These are phyloP conservation scores for Drosophila aldrichi DNA, from an alignment of 2,888 invertebrate species.

Conservation along the genomic window DNA sequence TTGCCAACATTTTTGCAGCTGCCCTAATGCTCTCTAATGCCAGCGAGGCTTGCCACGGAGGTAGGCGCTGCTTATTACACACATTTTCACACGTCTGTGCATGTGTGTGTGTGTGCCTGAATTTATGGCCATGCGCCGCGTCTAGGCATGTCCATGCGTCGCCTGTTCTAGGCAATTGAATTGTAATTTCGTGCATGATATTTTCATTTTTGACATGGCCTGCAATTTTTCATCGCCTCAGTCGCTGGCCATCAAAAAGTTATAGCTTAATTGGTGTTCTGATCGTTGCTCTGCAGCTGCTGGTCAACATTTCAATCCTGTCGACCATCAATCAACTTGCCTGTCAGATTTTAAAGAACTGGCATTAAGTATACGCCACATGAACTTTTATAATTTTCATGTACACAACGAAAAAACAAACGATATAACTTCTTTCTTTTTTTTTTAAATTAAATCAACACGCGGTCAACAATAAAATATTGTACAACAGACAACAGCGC, in stretches of 20 bases:
- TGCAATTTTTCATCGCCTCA: constrained; percentile 41
- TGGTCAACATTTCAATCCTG: constrained; percentile 43
- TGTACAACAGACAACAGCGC: constrained; percentile 19
- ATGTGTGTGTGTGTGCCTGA: constrained; percentile 30
- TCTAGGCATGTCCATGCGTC: constrained; percentile 38
- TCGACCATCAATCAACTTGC: constrained; percentile 46
- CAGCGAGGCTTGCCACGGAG: constrained; percentile 18
- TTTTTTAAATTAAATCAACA: constrained; percentile 32
- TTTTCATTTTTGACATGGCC: constrained; percentile 41
- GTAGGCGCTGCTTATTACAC: constrained; percentile 65
- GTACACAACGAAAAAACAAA: constrained; percentile 6
- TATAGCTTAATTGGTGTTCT: constrained; percentile 24
- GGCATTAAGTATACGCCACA: constrained; percentile 35
- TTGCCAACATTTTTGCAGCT: constrained; percentile 37
- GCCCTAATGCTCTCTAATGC: constrained; percentile 41
- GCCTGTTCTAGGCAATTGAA: constrained; percentile 61
- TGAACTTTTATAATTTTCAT: constrained; percentile 4
- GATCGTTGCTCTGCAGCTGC: constrained; percentile 21
- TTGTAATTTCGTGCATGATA: constrained; percentile 63
- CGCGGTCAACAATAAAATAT: constrained; percentile 27
- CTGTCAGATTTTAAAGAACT: constrained; percentile 19
- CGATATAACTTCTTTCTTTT: constrained; percentile 3
- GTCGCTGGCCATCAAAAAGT: constrained; percentile 13
- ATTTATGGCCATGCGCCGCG: constrained; percentile 48
- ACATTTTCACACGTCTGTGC: constrained; percentile 43